Conservation (phyloP, 2,888 invertebrate genomes). For the Andrena marginata region DNA sequence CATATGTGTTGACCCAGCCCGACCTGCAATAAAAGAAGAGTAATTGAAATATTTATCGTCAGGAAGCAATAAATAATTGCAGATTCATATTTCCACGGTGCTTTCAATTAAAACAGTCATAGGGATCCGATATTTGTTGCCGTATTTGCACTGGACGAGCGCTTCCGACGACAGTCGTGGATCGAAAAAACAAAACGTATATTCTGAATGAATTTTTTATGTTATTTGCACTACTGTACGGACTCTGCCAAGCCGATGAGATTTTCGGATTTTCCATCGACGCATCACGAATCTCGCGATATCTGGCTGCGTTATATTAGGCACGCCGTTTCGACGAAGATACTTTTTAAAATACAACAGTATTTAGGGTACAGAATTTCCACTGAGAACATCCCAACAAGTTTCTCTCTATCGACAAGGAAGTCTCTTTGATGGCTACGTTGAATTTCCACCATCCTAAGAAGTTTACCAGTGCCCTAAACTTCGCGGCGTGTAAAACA, state of each 20-base stretch:
- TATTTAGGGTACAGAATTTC: too few relatives aligned
- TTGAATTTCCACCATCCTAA: neutral
- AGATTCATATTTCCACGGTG: neutral
- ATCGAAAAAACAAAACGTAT: neutral
- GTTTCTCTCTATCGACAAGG: neutral
- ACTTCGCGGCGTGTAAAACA: slow-evolving; percentile 6
- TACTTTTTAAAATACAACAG: too few relatives aligned
- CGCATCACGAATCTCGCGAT: neutral
- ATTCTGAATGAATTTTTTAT: neutral
- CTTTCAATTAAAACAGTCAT: neutral
- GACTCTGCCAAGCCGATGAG: neutral
- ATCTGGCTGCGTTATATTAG: too few relatives aligned
- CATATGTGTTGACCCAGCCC: slow-evolving; percentile 58
- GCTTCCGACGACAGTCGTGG: neutral
- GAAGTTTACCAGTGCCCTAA: slow-evolving; percentile 7
- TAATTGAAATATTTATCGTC: neutral
- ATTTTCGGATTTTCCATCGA: neutral
- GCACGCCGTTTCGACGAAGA: too few relatives aligned
- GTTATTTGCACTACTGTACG: neutral
- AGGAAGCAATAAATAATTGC: neutral
- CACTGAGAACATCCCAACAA: neutral
- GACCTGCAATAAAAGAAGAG: slow-evolving; percentile 62
- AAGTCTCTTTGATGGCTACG: neutral
- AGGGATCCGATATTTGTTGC: neutral
- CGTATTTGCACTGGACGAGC: neutral